Base-by-base conservation (phyloP, 2,113 vertebrate species). In the Eidolon helvum region DNA sequence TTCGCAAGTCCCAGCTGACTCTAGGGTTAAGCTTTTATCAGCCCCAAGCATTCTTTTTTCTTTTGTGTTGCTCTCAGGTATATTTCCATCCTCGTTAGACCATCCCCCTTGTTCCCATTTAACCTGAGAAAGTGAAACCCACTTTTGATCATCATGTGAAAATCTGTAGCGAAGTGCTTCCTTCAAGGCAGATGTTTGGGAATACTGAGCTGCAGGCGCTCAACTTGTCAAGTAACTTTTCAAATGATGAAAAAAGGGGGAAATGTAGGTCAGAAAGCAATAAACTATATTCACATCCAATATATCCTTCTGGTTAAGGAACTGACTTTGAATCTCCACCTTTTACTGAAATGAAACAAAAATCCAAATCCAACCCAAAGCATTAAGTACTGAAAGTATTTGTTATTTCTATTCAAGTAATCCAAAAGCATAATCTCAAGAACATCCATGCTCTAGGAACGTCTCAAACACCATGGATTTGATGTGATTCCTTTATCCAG, bases 281-380 rank as follows among this genome's bases (percentile, higher is more conserved):
- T 98, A 98, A 97, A 98, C 96, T 97, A 95, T 75, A 97, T 97
- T 95, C 96, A 95, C 95, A 94, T 94, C 97, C 79, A 45, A 90
- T 84, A 77, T 61, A 88, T 97, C 97, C 94, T 98, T 98, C 98
- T 97, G 92, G 94, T 87, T 96, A 98, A 98, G 98, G 95, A 98
- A 90, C 94, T 66, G 97, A 98, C 96, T 97, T 94, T 98, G 98
- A 98, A 97, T 98, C 91, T 97, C 98, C 55, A 99, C 98, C 98
- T 99, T 98, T 99, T 98, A 98, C 98, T 98, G 97, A 99, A 99
- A 99, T 99, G 98, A 98, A 98, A 98, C 97, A 97, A 98, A 98
- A 98, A 98, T 98, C 98, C 97, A 99, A 98, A 98, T 98, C 99
- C 98, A 98, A 97, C 97, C 97, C 98, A 98, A 97, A 98, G 98